phyloP scores from a whole-genome alignment of 2,888 invertebrate species.

The Cheilosia scutellata region DNA sequence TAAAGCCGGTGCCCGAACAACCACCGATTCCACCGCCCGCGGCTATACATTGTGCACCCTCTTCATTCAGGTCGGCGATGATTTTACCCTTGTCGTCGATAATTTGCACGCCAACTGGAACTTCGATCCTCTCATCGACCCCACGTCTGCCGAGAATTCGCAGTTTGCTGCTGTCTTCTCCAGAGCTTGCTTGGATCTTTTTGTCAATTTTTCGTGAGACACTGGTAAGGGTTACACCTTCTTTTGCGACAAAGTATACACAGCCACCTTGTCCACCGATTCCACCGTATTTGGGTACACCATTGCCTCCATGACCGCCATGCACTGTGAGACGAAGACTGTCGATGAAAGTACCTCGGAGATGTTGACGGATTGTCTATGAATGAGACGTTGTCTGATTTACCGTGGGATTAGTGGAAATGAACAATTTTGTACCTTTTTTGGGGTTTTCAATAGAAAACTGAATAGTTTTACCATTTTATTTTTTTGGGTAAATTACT shows the following conservation, averaged over 20 bases:
- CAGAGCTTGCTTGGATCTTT: constrained; percentile 86
- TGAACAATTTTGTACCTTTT: constrained; percentile 77
- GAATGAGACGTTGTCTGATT: not conserved
- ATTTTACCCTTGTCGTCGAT: constrained; percentile 87
- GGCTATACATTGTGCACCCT: constrained; percentile 88
- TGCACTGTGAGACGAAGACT: constrained; percentile 90
- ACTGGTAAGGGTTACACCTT: constrained; percentile 86
- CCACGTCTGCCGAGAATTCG: constrained; percentile 92
- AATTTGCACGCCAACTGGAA: constrained; percentile 93
- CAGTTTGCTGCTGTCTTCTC: constrained; percentile 90
- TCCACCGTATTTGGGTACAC: constrained; percentile 92
- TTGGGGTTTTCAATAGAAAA: constrained; percentile 79
- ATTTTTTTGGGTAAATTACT: constrained; percentile 66
- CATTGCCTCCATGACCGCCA: constrained; percentile 92
- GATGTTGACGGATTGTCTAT: constrained; percentile 80
- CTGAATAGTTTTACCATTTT: constrained; percentile 81
- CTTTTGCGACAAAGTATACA: constrained; percentile 89
- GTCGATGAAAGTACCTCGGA: constrained; percentile 88
- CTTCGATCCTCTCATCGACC: constrained; percentile 88
- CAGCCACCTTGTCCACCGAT: constrained; percentile 96
- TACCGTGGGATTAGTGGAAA: not conserved
- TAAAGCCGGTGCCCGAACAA: constrained; percentile 89
- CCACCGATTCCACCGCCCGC: constrained; percentile 95
- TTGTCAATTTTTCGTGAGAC: constrained; percentile 83
- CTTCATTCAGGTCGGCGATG: constrained; percentile 90